Evolutionary conservation across 2,888 invertebrate genomes (phyloP).

Genomic region (Dicranocentrus wangi): DNA sequence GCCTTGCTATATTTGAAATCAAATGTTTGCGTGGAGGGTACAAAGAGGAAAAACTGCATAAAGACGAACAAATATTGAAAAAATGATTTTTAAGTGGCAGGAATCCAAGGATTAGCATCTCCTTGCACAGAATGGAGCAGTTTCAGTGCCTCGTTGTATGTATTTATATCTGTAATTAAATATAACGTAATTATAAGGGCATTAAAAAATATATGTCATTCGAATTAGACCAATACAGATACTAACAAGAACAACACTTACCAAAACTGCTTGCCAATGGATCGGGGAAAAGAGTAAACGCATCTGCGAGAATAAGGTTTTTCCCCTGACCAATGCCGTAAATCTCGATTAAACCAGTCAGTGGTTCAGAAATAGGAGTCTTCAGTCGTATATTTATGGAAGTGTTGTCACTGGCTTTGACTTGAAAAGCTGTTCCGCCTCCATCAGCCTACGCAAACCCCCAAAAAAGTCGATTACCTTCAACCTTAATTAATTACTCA

Average conservation of each 20-base stretch:
- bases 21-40: too few species aligned
- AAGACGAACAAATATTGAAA: too few species aligned
- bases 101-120: constrained; percentile 44
- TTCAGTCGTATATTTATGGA: constrained; percentile 68
- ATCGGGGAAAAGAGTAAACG: constrained; percentile 63
- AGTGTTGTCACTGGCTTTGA: constrained; percentile 61
- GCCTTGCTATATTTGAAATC: too few species aligned
- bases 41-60: too few species aligned
- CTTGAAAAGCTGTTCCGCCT: constrained; percentile 69
- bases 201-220: too few species aligned
- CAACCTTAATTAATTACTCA: not conserved
- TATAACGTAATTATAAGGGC: not conserved
- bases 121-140: constrained; percentile 45
- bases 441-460: constrained; percentile 68
- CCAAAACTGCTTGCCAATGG: constrained; percentile 61
- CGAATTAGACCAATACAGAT: too few species aligned
- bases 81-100: too few species aligned
- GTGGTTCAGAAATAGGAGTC: constrained; percentile 65
- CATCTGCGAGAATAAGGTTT: constrained; percentile 65
- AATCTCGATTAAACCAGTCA: constrained; percentile 67
- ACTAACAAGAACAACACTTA: too few species aligned
- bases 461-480: too few species aligned
- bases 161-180: constrained; percentile 63
- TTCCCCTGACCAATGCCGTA: constrained; percentile 70
- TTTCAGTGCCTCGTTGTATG: constrained; percentile 64